Conservation (phyloP, 2,888 invertebrate species). For the Microdon myrmicae region DNA sequence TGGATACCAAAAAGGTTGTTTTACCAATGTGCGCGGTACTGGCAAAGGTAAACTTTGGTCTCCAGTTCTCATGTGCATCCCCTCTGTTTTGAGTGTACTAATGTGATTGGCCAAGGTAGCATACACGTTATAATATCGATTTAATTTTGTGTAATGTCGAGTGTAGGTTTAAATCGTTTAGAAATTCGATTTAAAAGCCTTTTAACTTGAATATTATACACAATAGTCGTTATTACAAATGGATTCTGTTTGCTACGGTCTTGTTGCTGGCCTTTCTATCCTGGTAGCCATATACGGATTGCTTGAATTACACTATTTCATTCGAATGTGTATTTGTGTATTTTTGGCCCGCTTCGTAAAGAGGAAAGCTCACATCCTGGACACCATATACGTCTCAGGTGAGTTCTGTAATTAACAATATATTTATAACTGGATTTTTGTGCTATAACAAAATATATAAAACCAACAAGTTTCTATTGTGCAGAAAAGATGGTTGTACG, state of each 20-base stretch:
- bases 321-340: constrained; percentile 76
- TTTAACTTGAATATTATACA: background rate
- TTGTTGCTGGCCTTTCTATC: constrained; percentile 58
- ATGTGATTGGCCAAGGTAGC: constrained; percentile 3
- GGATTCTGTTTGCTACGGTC: constrained; percentile 59
- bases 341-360: constrained; percentile 74
- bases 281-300: constrained; percentile 71
- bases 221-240: constrained; percentile 20
- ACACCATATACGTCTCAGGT: constrained; percentile 77
- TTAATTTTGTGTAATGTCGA: too few species aligned
- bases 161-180: background rate
- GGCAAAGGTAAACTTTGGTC: constrained; percentile 9
- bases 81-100: constrained; percentile 13
- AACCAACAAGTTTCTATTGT: too few species aligned
- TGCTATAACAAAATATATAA: too few species aligned
- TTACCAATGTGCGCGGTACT: too few species aligned
- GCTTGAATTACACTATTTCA: constrained; percentile 80
- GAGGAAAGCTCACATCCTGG: constrained; percentile 73
- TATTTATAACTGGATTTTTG: too few species aligned
- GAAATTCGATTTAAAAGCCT: constrained; percentile 15
- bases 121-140: too few species aligned
- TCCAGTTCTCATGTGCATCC: constrained; percentile 26
- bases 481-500: too few species aligned
- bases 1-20: constrained; percentile 14
- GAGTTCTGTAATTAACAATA: too few species aligned